Evolutionary conservation across 1,140 invertebrate species (phyloP).

Genomic region (Penaeus vannamei): DNA sequence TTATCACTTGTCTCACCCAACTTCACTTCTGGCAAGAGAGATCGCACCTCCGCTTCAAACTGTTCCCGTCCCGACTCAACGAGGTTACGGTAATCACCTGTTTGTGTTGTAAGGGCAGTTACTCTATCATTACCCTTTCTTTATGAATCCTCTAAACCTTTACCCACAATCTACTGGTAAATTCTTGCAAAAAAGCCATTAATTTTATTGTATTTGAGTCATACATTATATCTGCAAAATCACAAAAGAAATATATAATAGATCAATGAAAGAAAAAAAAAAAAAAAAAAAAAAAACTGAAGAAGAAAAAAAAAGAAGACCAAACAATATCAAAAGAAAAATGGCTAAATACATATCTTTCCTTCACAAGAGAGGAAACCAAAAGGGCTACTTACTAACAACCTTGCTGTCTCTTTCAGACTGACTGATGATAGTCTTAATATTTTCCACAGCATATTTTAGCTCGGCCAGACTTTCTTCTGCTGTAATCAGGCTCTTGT

Average conservation of each 20-base stretch:
- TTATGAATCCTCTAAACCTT: too few species aligned
- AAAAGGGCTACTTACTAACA: conserved; percentile 51
- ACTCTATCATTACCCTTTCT: too few species aligned
- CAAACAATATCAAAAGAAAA: not conserved
- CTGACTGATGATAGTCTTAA: conserved; percentile 27
- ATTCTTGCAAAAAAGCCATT: too few species aligned
- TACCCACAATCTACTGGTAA: too few species aligned
- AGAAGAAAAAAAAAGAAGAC: not conserved
- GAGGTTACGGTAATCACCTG: conserved; percentile 71
- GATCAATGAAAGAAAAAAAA: not conserved
- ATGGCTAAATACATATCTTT: not conserved
- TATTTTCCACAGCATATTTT: conserved; percentile 48
- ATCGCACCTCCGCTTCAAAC: conserved; percentile 73
- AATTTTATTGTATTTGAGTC: too few species aligned
- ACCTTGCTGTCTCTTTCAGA: conserved; percentile 43
- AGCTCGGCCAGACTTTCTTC: conserved; percentile 47
- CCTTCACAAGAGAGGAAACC: not conserved
- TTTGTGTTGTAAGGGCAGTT: not conserved
- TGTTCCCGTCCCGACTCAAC: conserved; percentile 72
- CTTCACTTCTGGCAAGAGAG: conserved; percentile 72
- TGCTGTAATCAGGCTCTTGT: conserved; percentile 27
- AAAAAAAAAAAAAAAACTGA: not conserved
- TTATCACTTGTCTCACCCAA: conserved; percentile 70
- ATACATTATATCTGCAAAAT: too few species aligned
- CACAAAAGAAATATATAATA: not conserved